Evolutionary conservation across 2,797 vertebrate species (phyloP).

Genomic region (Crenuchus spilurus): DNA sequence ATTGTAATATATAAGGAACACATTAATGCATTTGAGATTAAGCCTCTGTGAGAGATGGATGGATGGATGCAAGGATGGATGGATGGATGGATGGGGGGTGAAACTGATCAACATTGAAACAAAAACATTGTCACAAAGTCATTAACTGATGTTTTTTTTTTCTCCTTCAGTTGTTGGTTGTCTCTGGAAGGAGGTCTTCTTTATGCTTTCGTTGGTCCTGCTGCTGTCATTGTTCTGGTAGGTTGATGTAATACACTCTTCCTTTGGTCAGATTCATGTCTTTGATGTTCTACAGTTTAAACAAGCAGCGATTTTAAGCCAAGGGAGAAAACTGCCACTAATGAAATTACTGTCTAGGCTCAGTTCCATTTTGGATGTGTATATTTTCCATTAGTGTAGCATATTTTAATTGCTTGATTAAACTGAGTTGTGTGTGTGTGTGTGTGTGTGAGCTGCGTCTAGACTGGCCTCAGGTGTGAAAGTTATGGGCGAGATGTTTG

Average conservation of each 20-base stretch:
- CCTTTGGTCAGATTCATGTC: conserved; percentile 9
- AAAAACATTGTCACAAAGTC: neutral
- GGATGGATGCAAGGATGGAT: too few species aligned
- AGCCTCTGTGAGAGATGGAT: too few species aligned
- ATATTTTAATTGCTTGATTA: conserved; percentile 48
- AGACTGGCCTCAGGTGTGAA: conserved; percentile 38
- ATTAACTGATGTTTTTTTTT: neutral
- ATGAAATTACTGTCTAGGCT: conserved; percentile 40
- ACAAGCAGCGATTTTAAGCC: neutral
- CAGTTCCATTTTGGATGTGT: conserved; percentile 25
- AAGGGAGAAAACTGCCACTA: conserved; percentile 8
- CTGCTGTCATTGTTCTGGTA: conserved; percentile 97
- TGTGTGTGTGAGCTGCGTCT: conserved; percentile 3
- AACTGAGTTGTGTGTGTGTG: conserved; percentile 49
- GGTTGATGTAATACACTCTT: conserved; percentile 55
- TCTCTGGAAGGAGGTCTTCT: conserved; percentile 95
- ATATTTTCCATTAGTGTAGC: conserved; percentile 36
- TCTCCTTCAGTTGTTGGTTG: conserved; percentile 89
- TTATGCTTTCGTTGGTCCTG: conserved; percentile 96
- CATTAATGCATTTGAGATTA: too few species aligned
- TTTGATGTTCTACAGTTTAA: conserved; percentile 22
- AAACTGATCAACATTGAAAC: too few species aligned
- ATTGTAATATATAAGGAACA: too few species aligned
- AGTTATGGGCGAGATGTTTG: conserved; percentile 35
- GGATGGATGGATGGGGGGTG: too few species aligned